Conservation (phyloP, 2,113 vertebrate species). For the Apteryx owenii region DNA sequence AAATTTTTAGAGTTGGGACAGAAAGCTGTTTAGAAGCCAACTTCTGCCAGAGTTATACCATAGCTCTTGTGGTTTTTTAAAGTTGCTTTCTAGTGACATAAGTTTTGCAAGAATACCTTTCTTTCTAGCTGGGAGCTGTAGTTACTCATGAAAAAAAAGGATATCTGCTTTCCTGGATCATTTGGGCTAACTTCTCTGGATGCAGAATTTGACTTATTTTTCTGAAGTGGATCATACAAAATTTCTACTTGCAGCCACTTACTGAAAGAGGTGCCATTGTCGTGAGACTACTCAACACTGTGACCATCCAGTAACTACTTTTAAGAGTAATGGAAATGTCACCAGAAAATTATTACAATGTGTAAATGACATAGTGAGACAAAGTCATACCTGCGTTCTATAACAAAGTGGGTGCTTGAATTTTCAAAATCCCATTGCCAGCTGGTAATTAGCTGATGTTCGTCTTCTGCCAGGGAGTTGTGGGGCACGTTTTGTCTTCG, state of each 20-base stretch:
- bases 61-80: background rate
- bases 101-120: background rate
- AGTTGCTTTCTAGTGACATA: background rate
- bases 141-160: background rate
- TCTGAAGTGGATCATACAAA: background rate
- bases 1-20: background rate
- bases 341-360: background rate
- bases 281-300: background rate
- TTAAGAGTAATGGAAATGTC: background rate
- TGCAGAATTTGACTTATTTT: background rate
- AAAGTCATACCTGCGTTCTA: background rate
- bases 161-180: background rate
- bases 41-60: background rate
- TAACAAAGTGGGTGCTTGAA: background rate
- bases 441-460: background rate
- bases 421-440: background rate
- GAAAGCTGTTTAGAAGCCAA: background rate
- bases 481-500: background rate
- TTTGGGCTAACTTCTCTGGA: background rate
- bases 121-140: background rate
- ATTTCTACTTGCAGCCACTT: background rate
- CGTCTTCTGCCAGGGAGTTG: rapidly evolving
- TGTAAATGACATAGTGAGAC: background rate
- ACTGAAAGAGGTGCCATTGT: background rate
- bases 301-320: background rate